phyloP scores from a whole-genome alignment of 2,888 invertebrate species.

The Conops quadrifasciatus region DNA sequence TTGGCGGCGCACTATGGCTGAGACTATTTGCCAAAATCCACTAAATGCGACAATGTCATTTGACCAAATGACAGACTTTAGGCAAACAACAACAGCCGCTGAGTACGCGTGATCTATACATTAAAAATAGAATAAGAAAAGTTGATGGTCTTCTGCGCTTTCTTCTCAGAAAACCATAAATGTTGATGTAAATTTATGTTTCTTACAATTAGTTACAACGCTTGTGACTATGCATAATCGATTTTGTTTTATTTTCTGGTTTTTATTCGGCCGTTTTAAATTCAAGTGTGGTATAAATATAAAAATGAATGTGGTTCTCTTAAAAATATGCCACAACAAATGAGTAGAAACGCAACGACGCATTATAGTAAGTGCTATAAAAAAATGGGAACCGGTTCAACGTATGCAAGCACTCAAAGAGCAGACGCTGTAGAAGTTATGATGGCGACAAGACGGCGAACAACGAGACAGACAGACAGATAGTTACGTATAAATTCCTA shows the following conservation, averaged over 20 bases:
- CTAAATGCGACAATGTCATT: neutral
- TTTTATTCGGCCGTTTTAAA: neutral
- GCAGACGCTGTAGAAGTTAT: neutral
- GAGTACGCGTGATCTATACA: neutral
- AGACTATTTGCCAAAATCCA: neutral
- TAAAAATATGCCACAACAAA: neutral
- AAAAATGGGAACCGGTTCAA: neutral
- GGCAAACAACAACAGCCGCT: neutral
- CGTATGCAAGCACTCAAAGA: neutral
- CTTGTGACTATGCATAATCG: neutral
- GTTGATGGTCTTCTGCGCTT: too few relatives aligned
- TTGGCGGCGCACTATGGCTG: neutral
- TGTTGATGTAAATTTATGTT: neutral
- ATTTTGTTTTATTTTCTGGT: neutral
- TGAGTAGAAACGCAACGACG: neutral
- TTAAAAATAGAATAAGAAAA: too few relatives aligned
- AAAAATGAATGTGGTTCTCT: neutral
- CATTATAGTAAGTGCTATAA: neutral
- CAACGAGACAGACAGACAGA: neutral
- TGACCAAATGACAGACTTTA: neutral
- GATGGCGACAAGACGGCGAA: constrained; percentile 10
- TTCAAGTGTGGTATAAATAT: neutral
- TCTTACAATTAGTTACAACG: neutral
- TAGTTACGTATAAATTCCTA: neutral
- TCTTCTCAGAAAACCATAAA: neutral